Base-by-base conservation (phyloP, 2,113 vertebrate species). In the Anoplopoma fimbria region DNA sequence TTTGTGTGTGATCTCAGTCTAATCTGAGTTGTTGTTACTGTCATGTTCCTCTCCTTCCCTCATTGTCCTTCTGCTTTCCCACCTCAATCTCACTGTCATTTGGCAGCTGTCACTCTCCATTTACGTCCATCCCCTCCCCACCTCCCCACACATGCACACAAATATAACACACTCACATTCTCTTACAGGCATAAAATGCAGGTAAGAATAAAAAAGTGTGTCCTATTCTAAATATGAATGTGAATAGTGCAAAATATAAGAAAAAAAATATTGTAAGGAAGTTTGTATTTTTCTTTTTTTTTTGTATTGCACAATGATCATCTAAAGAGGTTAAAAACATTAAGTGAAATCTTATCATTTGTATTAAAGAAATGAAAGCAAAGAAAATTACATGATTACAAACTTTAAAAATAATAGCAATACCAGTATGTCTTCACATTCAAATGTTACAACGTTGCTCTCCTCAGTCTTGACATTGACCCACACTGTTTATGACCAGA, bases 21-120 rank as follows among this genome's bases (percentile, higher is more conserved):
- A 97, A 98, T 97, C 93, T 95, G 94, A 93, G 93, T 91, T 86
- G 93, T 93, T 97, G 96, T 96, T 96, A 94, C 95, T 97, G 97
- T 98, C 96, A 97, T 96, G 96, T 96, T 95, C 95, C 87, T 93
- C 94, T 95, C 95, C 94, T 95, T 96, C 93, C 93, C 94, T 95
- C 94, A 94, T 91, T 95, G 94, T 96, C 96, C 92, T 92, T 91
- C 91, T 93, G 93, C 91, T 92, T 95, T 94, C 94, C 91, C 93
- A 94, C 91, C 93, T 96, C 95, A 94, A 91, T 95, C 96, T 95
- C 95, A 94, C 95, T 95, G 92, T 95, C 93, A 94, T 94, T 96
- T 95, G 94, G 95, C 95, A 94, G 88, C 95, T 95, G 97, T 96
- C 96, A 93, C 95, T 96, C 95, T 93, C 27, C 94, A 96, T 97